Base-by-base conservation (phyloP, 2,888 invertebrate species). In the Rambutsinella grinnellia region DNA sequence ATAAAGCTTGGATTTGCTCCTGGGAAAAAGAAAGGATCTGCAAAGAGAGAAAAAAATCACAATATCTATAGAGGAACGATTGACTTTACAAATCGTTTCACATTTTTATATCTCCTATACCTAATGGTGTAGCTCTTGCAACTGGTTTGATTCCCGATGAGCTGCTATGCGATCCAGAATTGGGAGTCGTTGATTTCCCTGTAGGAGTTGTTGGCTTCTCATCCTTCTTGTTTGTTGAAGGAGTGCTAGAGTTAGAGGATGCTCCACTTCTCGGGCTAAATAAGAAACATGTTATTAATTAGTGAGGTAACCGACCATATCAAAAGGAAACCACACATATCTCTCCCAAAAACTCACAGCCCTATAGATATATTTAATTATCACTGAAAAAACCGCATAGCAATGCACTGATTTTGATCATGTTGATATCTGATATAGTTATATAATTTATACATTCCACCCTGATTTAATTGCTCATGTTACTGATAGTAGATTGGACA, bases 121-220 rank as follows among this genome's bases (percentile, higher is more conserved):
- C 86, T 66, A 86, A 82, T 13, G 86, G 85, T 60, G 90, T 90
- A 85, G 87, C 88, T 80, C 88, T 87, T 26, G 87, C 86, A 84
- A 88, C 87, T 57, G 89, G 88, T 84, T 90, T 90, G 79, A 89
- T 85, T 49, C 89, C 85, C 36, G 84, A 84, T 60, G 87, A 63
- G 70, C 81, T 81, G 69, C 80, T 79, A 68, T 81, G 83, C 63
- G 83, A 77, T 28, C 80, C 79, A 69, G 90, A 91, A 19, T 95
- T 95, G 2, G 95, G 95, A 47, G 95, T 95, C 78, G 94, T 93
- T 5, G 95, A 93, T 88, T 96, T 96, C 15, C 94, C 93, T 84
- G 95, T 94, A 3, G 96, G 96, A 27, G 96, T 96, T 79, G 93
- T 92, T 10, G 96, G 94, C 87, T 95, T 95, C 85, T 95, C 95